Evolutionary conservation across 1,140 invertebrate genomes (phyloP).

Genomic region (Eupristina koningsbergeri): DNA sequence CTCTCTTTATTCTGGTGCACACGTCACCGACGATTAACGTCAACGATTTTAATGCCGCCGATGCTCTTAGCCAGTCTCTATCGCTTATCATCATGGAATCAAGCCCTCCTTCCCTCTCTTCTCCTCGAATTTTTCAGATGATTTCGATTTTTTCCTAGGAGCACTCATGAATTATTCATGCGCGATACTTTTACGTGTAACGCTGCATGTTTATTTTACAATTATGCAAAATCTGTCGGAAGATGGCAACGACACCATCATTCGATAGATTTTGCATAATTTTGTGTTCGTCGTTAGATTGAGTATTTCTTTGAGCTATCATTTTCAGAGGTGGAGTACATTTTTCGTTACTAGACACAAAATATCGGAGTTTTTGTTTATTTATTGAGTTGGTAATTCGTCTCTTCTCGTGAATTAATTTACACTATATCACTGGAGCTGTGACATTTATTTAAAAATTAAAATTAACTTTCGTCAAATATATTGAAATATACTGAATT

Average conservation of each 20-base stretch:
- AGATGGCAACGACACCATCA: no score
- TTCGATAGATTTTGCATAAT: no score
- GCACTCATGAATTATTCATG: conserved; percentile 10
- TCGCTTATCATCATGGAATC: neutral
- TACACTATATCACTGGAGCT: neutral
- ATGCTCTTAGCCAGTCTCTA: neutral
- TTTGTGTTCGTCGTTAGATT: no score
- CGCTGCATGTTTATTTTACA: neutral
- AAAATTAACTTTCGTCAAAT: neutral
- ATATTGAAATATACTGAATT: no score
- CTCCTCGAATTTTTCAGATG: neutral
- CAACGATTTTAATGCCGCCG: neutral
- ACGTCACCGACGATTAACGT: neutral
- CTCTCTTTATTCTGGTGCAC: no score
- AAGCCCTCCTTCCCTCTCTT: no score
- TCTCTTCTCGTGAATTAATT: neutral
- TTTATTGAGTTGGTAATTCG: neutral
- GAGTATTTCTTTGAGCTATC: neutral
- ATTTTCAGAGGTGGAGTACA: neutral
- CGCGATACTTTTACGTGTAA: neutral
- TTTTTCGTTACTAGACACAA: neutral
- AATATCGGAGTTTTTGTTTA: neutral
- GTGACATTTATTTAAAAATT: neutral
- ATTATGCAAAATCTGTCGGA: neutral
- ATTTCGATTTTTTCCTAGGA: neutral